Percentiles rank a stretch among this genome's conserved stretches.
phyloP scores from a whole-genome alignment of 2,797 vertebrate genomes.

The Epinephelus coioides region DNA sequence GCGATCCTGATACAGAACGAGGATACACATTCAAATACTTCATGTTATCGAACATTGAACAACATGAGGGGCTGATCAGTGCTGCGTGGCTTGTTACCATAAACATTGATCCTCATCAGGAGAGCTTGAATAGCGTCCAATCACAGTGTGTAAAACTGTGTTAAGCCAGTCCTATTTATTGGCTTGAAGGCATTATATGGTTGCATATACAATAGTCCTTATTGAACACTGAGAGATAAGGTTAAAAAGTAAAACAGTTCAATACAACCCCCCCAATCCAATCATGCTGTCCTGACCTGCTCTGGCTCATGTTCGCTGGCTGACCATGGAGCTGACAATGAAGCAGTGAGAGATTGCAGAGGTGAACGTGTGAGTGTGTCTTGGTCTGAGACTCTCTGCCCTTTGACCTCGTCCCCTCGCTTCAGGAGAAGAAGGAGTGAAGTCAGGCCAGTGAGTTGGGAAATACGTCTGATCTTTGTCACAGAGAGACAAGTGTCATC shows the following conservation, averaged over 20 bases:
- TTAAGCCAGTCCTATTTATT: constrained; percentile 42
- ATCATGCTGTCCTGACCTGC: constrained; percentile 41
- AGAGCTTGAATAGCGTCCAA: constrained; percentile 51
- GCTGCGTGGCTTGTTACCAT: constrained; percentile 35
- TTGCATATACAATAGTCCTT: constrained; percentile 16
- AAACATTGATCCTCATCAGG: constrained; percentile 62
- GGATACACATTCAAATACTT: constrained; percentile 1
- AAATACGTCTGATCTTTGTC: constrained; percentile 80
- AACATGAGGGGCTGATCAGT: constrained; percentile 13
- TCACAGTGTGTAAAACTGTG: constrained; percentile 9
- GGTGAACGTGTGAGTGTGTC: constrained; percentile 19
- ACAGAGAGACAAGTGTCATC: constrained; percentile 57
- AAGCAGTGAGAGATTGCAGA: background rate
- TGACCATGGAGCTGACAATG: constrained; percentile 31
- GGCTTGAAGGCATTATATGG: constrained; percentile 21
- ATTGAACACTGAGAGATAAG: constrained; percentile 51
- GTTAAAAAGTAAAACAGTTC: constrained; percentile 10
- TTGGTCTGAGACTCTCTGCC: constrained; percentile 30
- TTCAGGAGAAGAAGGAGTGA: constrained; percentile 16
- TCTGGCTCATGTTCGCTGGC: constrained; percentile 35
- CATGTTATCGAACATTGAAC: constrained; percentile 35
- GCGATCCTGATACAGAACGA: background rate
- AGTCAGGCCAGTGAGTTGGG: constrained; percentile 59
- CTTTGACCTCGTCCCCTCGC: constrained; percentile 68
- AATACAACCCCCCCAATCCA: background rate